Base-by-base conservation (phyloP, 2,888 invertebrate species). In the Capitulum mitella region DNA sequence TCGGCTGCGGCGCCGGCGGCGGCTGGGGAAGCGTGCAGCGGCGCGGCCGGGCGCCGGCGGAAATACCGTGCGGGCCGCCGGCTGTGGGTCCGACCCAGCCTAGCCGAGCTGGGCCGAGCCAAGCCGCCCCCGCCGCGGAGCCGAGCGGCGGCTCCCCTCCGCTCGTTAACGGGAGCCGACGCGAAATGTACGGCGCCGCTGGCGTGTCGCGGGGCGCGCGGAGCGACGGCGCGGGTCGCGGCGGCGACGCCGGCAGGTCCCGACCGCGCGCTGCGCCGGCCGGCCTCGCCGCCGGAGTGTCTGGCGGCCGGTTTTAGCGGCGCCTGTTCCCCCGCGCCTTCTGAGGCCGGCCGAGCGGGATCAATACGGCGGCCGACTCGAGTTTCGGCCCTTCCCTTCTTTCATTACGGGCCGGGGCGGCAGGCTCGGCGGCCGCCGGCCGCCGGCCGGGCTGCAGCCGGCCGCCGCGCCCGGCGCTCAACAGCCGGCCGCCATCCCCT, bases 361-460 rank as follows among this genome's bases (percentile, higher is more conserved):
- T 70, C 70, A 70, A 70, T 70, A 70, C 70, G 70, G 70, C 32
- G 34, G 70, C 5, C 22, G 70, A 16, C 37, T 70, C 70, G 37
- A 70, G 70, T 37, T 70, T 34, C 0, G 70, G 37, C 70, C 16
- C 16, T 6, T 37, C 34, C 34, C 70, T 32, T 32, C 34, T 70
- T 70, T 70, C 70, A 70, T 37, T 70, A 70, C 22, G 29, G 3
- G 58, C 29, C 58, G 29, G 58, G 8, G 58, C 8, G 29, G n/a
- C 29, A 10, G 8, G 58, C 1, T 10, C 3, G 70, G 22, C 37
- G 70, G 19, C 32, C 1, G 61, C 12, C 32, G 61, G n/a, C 32
- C 1, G 61, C 10, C 32, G 61, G 26, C 32, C 61, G 61, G 61
- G 29, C 58, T 29, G 58, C 29, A n/a, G n/a, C 48, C 48, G 16